Conservation (phyloP, 2,113 vertebrate genomes). For the Acinonyx jubatus region DNA sequence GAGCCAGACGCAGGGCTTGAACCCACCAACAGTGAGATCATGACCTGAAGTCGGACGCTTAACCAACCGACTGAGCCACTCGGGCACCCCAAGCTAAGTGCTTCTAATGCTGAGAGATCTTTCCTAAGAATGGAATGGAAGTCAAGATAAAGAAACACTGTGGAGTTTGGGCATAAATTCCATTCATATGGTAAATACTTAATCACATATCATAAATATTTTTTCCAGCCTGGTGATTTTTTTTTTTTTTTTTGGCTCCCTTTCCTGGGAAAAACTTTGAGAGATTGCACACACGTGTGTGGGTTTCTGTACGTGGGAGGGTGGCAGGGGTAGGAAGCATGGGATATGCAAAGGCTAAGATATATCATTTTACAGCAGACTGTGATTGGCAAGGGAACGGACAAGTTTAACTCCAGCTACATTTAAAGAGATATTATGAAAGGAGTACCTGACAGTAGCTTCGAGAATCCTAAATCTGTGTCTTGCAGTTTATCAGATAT, state of each 20-base stretch:
- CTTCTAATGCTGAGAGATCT: neutral
- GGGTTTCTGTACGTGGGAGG: neutral
- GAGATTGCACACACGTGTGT: fast-evolving
- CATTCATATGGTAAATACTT: neutral
- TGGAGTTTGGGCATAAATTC: neutral
- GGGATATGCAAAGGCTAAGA: neutral
- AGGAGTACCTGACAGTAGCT: neutral
- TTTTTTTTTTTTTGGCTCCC: neutral
- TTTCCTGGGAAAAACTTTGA: neutral
- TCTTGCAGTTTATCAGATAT: neutral
- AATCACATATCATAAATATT: neutral
- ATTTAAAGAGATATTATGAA: neutral
- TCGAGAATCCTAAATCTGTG: neutral
- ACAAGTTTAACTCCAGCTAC: neutral
- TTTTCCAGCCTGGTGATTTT: neutral
- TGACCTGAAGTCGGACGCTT: neutral
- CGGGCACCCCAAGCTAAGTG: neutral
- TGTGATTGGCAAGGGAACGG: neutral
- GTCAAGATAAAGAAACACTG: neutral
- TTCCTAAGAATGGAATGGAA: neutral
- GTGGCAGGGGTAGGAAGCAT: neutral
- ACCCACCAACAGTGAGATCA: neutral
- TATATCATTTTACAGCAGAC: neutral
- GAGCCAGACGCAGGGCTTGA: neutral
- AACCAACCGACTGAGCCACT: neutral